These are phyloP conservation scores for Chaetorhynchus papuensis DNA, from an alignment of 2,113 vertebrate genomes.

Conservation along the genomic window DNA sequence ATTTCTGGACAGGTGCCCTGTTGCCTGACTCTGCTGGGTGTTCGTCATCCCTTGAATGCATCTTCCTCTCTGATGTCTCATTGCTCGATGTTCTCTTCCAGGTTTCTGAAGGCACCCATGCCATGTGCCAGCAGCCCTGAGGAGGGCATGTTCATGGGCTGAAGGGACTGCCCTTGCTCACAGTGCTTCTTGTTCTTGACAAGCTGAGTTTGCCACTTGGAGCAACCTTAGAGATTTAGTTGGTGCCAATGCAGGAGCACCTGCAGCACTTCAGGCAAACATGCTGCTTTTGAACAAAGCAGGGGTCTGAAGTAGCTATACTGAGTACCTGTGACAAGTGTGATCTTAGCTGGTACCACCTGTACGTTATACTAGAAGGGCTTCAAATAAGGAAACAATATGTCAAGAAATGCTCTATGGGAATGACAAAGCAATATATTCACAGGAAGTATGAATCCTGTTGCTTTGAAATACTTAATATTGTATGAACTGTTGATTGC, in stretches of 20 bases:
- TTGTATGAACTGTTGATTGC: neutral
- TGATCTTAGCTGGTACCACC: neutral
- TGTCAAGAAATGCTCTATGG: neutral
- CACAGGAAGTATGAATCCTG: neutral
- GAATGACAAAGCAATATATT: neutral
- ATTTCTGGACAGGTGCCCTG: neutral
- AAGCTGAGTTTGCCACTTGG: neutral
- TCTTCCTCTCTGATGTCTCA: neutral
- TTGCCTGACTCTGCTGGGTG: neutral
- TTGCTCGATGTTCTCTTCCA: neutral
- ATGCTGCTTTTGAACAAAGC: neutral
- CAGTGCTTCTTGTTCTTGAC: neutral
- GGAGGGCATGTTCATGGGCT: neutral
- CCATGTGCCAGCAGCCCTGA: accelerated
- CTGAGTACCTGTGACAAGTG: neutral
- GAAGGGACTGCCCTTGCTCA: neutral
- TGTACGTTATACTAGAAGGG: neutral
- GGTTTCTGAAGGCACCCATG: accelerated
- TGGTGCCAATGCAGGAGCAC: neutral
- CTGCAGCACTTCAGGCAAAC: neutral
- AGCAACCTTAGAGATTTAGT: neutral
- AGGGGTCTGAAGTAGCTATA: neutral
- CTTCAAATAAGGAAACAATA: neutral
- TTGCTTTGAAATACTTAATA: neutral
- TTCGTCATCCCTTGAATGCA: accelerated